phyloP scores from a whole-genome alignment of 2,113 vertebrate genomes.

The Melanocharis versteri region DNA sequence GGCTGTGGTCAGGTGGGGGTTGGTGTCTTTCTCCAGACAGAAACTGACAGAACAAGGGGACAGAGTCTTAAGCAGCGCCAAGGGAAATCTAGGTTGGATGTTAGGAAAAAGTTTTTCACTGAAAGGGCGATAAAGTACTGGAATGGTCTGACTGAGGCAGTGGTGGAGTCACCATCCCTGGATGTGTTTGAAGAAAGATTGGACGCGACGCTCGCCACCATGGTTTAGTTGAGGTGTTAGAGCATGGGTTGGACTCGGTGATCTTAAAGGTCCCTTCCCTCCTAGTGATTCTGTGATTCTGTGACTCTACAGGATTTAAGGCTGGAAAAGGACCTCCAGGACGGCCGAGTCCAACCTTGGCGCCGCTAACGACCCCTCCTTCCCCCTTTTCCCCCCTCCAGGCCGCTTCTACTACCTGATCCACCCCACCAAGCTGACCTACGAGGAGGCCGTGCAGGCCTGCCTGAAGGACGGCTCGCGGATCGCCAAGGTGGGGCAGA shows the following conservation, averaged over 20 bases:
- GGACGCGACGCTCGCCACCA: no score
- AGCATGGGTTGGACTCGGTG: not conserved
- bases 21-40: not conserved
- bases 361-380: rapidly evolving
- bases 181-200: no score
- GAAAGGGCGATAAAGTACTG: not conserved
- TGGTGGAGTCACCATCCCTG: no score
- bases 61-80: rapidly evolving
- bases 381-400: not conserved
- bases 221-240: not conserved
- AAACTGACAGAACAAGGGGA: not conserved
- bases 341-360: rapidly evolving
- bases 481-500: slow-evolving; percentile 93
- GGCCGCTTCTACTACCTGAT: slow-evolving; percentile 90
- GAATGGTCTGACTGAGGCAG: rapidly evolving
- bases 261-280: not conserved
- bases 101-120: rapidly evolving
- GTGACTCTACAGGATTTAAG: no score
- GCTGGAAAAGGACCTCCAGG: not conserved
- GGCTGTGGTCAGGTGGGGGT: rapidly evolving
- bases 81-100: not conserved
- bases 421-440: slow-evolving; percentile 85
- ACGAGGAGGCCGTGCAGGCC: slow-evolving; percentile 83
- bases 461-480: slow-evolving; percentile 83
- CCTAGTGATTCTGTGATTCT: not conserved